Conservation (phyloP, 2,797 vertebrate genomes). For the Sylvia borin region DNA sequence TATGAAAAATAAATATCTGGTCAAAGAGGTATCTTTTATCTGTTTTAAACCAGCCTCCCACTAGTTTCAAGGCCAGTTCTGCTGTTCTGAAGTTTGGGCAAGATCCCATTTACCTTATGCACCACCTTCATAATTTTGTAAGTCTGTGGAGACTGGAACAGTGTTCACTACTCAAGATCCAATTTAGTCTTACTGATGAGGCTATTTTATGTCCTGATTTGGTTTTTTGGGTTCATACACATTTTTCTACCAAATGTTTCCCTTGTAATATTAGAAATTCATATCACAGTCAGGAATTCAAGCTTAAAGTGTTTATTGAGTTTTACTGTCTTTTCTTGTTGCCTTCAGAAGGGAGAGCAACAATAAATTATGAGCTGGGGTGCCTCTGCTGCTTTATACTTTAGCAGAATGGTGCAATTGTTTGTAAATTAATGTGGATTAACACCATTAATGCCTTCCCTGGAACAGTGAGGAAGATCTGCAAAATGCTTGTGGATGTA, state of each 20-base stretch:
- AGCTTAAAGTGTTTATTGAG: not conserved
- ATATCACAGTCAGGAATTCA: constrained; percentile 26
- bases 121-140: not conserved
- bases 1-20: not conserved
- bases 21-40: not conserved
- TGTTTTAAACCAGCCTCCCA: not conserved
- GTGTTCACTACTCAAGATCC: not conserved
- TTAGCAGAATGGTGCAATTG: not conserved
- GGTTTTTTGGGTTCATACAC: not conserved
- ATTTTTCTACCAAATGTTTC: not conserved
- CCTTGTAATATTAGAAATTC: constrained; percentile 43
- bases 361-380: not conserved
- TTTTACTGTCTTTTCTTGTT: constrained; percentile 55
- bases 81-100: not conserved
- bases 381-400: not conserved
- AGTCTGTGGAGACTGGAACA: not conserved
- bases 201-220: not conserved
- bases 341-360: constrained; percentile 39
- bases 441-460: not conserved
- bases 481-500: not conserved
- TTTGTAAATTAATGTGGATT: not conserved
- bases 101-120: not conserved
- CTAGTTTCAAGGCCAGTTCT: not conserved
- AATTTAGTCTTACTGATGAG: not conserved
- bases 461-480: not conserved